Evolutionary conservation across 1,140 invertebrate species (phyloP), one percentile per base, ranked within the genome.

Genomic region (Nasonia vitripennis): DNA sequence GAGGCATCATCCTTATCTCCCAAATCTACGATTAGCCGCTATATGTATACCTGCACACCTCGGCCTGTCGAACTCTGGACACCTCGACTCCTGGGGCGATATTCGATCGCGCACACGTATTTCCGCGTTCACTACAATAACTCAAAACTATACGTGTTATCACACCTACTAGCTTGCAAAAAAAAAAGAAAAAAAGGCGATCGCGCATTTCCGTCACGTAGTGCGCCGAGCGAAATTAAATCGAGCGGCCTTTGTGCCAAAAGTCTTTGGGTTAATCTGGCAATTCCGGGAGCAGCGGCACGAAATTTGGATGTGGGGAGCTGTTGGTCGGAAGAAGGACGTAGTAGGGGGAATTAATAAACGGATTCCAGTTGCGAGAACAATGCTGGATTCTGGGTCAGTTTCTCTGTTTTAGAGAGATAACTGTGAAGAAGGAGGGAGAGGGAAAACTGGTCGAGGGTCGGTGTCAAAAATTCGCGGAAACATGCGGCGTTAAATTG

Each of bases 301-400:
- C 17, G 55, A 62, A 70, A 70, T 80, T 70, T 23, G 31, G 7
- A n/a, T 67, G 55, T 17, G 14, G 1, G 78, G 34, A 34, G 27
- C 17, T 75, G 20, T 20, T 17, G 37, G 34, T 23, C 73, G 23
- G 27, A 9, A 34, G 17, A 12, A 6, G 73, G 17, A 62, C 1
- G 7, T 45, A 45, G 41, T 45, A 45, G 78, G 6, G 37, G 34
- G 34, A 70, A 80, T 80, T 68, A 80, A 80, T 70, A 70, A 80
- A 70, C 78, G 37, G 78, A 80, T 70, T 37, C 62, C 41, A 34
- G 62, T 41, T 45, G 34, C 23, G 62, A 23, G 78, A 80, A 48
- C 78, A 80, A 80, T 80, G 78, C 78, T 23, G 51, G 37, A 68
- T 80, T 80, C 10, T 68, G 62, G 78, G 62, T 23, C 37, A 70